Percentiles rank a stretch among this genome's conserved stretches.
Evolutionary conservation across 2,888 invertebrate genomes (phyloP).

Genomic region (Drosophila sordidula): DNA sequence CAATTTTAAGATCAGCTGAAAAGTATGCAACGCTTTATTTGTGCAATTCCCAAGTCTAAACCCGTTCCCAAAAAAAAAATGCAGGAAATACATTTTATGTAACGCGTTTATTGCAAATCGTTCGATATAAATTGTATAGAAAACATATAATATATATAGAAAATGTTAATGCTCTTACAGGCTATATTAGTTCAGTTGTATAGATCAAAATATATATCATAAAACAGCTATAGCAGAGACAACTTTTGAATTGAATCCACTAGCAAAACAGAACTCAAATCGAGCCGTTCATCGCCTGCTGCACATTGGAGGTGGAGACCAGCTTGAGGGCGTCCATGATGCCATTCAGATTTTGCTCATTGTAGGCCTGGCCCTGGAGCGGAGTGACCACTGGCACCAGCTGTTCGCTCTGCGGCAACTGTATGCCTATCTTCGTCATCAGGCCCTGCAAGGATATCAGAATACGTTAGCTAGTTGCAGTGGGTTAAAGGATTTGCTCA

Average conservation of each 20-base stretch:
- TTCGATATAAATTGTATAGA: slow-evolving; percentile 32
- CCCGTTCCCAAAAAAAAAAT: too few relatives aligned
- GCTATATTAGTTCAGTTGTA: slow-evolving; percentile 49
- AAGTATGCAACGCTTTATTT: slow-evolving; percentile 15
- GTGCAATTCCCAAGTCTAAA: background rate
- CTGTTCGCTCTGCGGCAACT: slow-evolving; percentile 83
- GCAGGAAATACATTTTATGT: slow-evolving; percentile 27
- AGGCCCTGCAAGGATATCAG: slow-evolving; percentile 73
- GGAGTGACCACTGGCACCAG: slow-evolving; percentile 84
- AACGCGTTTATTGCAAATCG: slow-evolving; percentile 50
- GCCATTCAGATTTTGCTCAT: slow-evolving; percentile 83
- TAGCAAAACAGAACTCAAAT: slow-evolving; percentile 56
- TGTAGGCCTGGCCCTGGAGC: slow-evolving; percentile 82
- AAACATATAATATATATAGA: slow-evolving; percentile 29
- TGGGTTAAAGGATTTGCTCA: fast-evolving
- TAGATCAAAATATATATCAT: slow-evolving; percentile 27
- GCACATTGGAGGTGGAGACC: slow-evolving; percentile 84
- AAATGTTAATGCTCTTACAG: slow-evolving; percentile 35
- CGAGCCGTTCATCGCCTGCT: slow-evolving; percentile 85
- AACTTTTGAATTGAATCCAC: background rate
- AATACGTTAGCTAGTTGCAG: background rate
- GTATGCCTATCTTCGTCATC: slow-evolving; percentile 82
- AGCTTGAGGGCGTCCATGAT: slow-evolving; percentile 84
- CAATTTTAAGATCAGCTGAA: background rate
- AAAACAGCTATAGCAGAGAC: slow-evolving; percentile 19